Evolutionary conservation across 2,888 invertebrate species (phyloP), one percentile per base, ranked within the genome.

Genomic region (Cremastobaeus sp.): DNA sequence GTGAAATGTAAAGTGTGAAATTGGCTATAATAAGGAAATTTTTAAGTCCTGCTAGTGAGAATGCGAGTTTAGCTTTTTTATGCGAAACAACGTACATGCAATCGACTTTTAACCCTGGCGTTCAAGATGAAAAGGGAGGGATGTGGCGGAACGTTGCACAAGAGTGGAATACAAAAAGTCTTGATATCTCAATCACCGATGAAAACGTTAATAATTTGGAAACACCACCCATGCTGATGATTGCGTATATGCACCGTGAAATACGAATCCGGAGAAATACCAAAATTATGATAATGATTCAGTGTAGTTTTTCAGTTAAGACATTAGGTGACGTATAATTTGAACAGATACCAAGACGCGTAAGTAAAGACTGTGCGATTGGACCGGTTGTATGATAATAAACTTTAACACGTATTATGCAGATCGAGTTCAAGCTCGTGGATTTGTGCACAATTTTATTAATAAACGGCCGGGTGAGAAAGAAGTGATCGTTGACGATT

Each of bases 211-310:
- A 84, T 85, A 85, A 86, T 82, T 83, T 81, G 76, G 81, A 81
- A 78, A 82, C 82, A 83, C 85, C 83, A 84, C 83, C 84, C 85
- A 84, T 85, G 81, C 81, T 76, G 83, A 83, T 83, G 84, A 87
- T 85, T 85, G 84, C 82, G 81, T n/a, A 76, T 77, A 76, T 80
- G 77, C 79, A 77, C 78, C 74, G 73, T 75, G 79, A 74, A 81
- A 76, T 65, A 66, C 68, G 83, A 84, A 81, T 79, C 74, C 72
- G 73, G 79, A 79, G 81, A 82, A 84, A 84, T 83, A 82, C 85
- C 84, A 81, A 86, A 87, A 87, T 87, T 87, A 87, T 84, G 84
- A 86, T 87, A 87, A 87, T 87, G 86, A 84, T 86, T 84, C 82
- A 64, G 74, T 77, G 81, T 78, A 77, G 81, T 84, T 86, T n/a